Conservation (phyloP, 2,797 vertebrate species). For the Columba guinea region DNA sequence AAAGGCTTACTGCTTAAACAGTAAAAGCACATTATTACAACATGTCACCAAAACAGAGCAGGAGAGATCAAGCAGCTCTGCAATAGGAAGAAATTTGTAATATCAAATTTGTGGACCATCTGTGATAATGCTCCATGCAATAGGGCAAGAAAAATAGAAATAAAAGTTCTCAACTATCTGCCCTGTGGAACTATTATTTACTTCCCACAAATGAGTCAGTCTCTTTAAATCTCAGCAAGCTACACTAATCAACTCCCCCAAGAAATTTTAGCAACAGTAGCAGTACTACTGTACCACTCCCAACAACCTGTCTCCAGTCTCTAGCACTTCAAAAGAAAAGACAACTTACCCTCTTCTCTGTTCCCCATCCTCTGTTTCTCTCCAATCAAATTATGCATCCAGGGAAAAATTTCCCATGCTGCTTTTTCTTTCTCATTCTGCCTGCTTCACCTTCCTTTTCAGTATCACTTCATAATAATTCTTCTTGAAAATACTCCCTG, state of each 20-base stretch:
- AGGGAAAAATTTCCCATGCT: neutral
- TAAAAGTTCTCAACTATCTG: neutral
- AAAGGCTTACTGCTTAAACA: neutral
- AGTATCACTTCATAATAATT: neutral
- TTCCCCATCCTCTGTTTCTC: neutral
- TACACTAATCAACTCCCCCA: neutral
- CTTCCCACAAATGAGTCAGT: neutral
- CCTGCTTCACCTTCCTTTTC: neutral
- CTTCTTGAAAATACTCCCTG: neutral
- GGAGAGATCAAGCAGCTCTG: neutral
- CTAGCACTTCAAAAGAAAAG: neutral
- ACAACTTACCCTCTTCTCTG: neutral
- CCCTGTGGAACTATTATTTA: neutral
- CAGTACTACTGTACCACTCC: neutral
- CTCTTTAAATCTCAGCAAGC: neutral
- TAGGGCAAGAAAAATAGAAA: neutral
- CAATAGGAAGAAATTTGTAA: neutral
- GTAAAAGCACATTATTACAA: neutral
- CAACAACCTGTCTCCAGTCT: neutral
- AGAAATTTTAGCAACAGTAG: conserved; percentile 37
- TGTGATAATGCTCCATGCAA: neutral
- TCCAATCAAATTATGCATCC: neutral
- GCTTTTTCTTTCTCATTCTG: neutral
- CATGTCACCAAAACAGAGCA: neutral
- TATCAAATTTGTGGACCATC: neutral